These are phyloP conservation scores for Caenorhabditis afra DNA, from an alignment of 2,888 invertebrate species.

Conservation along the genomic window DNA sequence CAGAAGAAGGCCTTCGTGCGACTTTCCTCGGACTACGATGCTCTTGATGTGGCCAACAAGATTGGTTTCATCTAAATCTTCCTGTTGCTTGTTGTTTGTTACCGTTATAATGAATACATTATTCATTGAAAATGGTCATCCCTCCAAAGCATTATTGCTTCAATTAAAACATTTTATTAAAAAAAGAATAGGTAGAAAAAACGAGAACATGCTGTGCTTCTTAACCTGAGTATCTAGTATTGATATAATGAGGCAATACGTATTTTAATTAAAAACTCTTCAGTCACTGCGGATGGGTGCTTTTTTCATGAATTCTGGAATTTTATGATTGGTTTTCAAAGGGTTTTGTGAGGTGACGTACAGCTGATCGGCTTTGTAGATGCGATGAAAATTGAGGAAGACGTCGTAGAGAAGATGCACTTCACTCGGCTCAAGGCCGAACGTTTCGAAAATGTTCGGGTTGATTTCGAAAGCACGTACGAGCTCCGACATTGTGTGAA, in stretches of 20 bases:
- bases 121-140: background rate
- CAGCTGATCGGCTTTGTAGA: background rate
- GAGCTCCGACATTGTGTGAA: constrained; percentile 16
- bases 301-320: no score
- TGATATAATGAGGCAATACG: no score
- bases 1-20: constrained; percentile 99
- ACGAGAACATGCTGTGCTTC: background rate
- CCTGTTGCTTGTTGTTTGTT: constrained; percentile 44
- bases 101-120: constrained; percentile 46
- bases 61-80: constrained; percentile 79
- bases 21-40: constrained; percentile 97
- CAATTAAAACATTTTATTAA: no score
- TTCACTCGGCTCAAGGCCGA: constrained; percentile 5
- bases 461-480: constrained; percentile 7
- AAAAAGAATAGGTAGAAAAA: no score
- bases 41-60: constrained; percentile 98
- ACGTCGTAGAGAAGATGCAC: background rate
- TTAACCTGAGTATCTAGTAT: background rate
- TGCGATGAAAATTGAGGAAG: constrained; percentile 35
- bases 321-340: no score
- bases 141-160: no score
- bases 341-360: background rate
- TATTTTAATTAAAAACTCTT: no score
- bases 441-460: constrained; percentile 14
- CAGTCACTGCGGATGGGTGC: no score